These are phyloP conservation scores for Agrotis puta DNA, from an alignment of 2,888 invertebrate genomes.

Conservation along the genomic window DNA sequence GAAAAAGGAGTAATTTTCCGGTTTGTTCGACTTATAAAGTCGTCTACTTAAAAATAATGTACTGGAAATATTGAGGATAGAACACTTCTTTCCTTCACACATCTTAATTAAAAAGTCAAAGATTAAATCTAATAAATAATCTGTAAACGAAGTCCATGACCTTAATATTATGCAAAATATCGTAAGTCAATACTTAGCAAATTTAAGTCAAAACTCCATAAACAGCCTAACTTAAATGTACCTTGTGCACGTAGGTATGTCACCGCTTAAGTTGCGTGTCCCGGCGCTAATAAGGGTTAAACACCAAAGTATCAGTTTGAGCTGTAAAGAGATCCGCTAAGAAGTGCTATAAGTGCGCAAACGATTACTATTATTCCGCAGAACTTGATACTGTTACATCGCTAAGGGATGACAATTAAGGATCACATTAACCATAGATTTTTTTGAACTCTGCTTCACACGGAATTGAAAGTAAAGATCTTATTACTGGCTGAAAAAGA, in stretches of 20 bases:
- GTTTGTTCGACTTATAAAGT: too few species aligned
- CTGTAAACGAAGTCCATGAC: too few species aligned
- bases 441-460: too few species aligned
- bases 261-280: constrained; percentile 38
- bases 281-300: constrained; percentile 70
- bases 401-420: neutral
- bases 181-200: neutral
- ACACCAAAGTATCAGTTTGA: constrained; percentile 75
- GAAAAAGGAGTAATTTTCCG: too few species aligned
- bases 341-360: constrained; percentile 83
- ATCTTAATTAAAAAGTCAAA: too few species aligned
- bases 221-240: neutral
- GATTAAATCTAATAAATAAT: too few species aligned
- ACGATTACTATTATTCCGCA: constrained; percentile 55
- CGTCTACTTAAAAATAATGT: too few species aligned
- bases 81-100: too few species aligned
- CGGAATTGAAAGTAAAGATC: too few species aligned
- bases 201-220: neutral
- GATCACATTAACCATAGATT: too few species aligned
- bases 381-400: constrained; percentile 41
- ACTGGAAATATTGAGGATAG: too few species aligned
- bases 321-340: constrained; percentile 71
- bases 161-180: neutral
- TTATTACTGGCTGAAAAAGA: too few species aligned
- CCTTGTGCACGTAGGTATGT: neutral